Evolutionary conservation across 2,797 vertebrate species (phyloP).

Genomic region (Sebastes hopkinsi): DNA sequence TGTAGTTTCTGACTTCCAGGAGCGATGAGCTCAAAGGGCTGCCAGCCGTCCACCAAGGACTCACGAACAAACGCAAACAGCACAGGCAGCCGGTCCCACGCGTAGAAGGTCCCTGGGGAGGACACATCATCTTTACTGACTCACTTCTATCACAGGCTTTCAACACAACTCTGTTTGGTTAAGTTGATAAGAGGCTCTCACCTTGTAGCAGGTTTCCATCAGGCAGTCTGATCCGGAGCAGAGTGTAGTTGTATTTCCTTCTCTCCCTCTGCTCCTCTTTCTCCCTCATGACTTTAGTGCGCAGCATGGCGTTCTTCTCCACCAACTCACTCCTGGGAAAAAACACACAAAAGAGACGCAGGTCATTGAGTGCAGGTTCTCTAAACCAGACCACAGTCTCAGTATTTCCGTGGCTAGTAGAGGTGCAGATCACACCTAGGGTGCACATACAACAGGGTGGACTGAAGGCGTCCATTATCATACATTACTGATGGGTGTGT

Average conservation of each 20-base stretch:
- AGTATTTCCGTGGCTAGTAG: not conserved
- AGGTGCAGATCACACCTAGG: not conserved
- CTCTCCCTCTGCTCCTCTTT: conserved; percentile 92
- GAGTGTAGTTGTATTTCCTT: conserved; percentile 91
- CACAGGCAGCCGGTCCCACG: conserved; percentile 86
- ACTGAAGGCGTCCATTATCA: not conserved
- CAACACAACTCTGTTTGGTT: not conserved
- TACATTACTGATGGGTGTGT: not conserved
- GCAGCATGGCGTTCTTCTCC: conserved; percentile 89
- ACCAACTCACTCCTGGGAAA: conserved; percentile 85
- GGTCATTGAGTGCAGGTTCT: not conserved
- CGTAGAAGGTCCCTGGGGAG: conserved; percentile 90
- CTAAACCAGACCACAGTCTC: not conserved
- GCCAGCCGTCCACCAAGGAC: conserved; percentile 89
- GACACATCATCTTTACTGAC: not conserved
- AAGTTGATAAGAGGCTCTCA: conserved; percentile 22
- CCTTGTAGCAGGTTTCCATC: conserved; percentile 93
- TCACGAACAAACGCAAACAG: conserved; percentile 90
- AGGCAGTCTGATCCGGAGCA: conserved; percentile 90
- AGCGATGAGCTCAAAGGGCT: conserved; percentile 93
- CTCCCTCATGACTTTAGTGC: conserved; percentile 95
- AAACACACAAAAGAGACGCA: not conserved
- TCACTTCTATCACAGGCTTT: not conserved
- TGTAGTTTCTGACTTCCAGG: conserved; percentile 89
- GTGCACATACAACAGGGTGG: not conserved